Base-by-base conservation (phyloP, 2,113 vertebrate species). In the Phalacrocorax aristotelis region DNA sequence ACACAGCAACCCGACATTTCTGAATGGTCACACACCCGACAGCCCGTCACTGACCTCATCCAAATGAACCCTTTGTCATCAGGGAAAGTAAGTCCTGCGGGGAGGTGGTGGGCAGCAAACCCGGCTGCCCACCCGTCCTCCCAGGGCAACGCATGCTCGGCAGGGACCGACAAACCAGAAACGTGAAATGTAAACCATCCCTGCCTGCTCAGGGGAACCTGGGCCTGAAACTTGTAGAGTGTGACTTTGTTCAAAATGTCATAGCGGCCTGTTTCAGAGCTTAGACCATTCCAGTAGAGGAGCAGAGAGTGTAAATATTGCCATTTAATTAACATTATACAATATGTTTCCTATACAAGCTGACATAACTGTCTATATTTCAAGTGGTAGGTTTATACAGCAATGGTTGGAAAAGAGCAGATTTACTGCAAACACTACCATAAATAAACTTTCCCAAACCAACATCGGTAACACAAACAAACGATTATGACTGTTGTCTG, bases 401-500 rank as follows among this genome's bases (percentile, higher is more conserved):
- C n/a, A 36, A 32, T 54, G 49, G 93, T 44, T 96, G 93, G 85
- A 95, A 94, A 93, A 2, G 44, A 93, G 78, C 77, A 94, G 80
- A 85, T 94, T 97, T 95, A 90, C 92, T 94, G 88, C 88, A 95
- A 96, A 87, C 68, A 66, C 55, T 51, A 27, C 78, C 69, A 70
- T 96, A 98, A 98, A 94, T 95, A 97, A 94, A 77, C 8, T 80
- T 84, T 85, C 83, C 58, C 77, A 91, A 89, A 91, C 82, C 94
- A 95, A 94, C 91, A 90, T 11, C 1, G 13, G 87, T 92, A 96
- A 95, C 87, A 93, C 95, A 97, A 96, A 97, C 93, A 97, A 89
- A 91, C 27, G 51, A 97, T 98, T 97, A 95, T 86, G 51, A 75
- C 95, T 96, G 85, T 89, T 97, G 88, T 95, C 79, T 84, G 94